Conservation (phyloP, 2,797 vertebrate genomes). For the Leptatherina wallacei region DNA sequence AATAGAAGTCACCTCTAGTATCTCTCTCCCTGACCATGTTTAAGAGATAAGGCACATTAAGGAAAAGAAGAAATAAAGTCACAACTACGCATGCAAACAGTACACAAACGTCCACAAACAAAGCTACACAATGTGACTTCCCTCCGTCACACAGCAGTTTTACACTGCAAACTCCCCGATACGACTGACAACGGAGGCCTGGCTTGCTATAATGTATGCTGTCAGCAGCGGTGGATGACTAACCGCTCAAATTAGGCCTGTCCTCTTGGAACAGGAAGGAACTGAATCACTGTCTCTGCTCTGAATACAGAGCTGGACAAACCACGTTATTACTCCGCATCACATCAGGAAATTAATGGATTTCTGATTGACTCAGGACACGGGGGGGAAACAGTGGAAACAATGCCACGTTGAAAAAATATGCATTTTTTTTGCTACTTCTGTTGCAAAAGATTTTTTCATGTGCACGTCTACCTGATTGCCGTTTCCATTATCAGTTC, state of each 20-base stretch:
- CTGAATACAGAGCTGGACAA: constrained; percentile 32
- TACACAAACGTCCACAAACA: background rate
- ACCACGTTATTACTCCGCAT: constrained; percentile 45
- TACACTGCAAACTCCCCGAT: constrained; percentile 2
- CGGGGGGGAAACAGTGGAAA: background rate
- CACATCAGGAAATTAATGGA: constrained; percentile 42
- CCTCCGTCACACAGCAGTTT: background rate
- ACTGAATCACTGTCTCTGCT: constrained; percentile 70
- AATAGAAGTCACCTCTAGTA: constrained; percentile 9
- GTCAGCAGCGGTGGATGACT: constrained; percentile 50
- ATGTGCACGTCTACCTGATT: background rate
- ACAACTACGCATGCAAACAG: constrained; percentile 16
- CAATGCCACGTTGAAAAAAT: constrained; percentile 1
- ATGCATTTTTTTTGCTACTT: background rate
- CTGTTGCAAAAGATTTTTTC: background rate
- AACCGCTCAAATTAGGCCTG: constrained; percentile 23
- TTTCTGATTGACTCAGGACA: constrained; percentile 52
- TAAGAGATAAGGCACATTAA: constrained; percentile 10
- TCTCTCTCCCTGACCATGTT: background rate
- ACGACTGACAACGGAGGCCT: constrained; percentile 1
- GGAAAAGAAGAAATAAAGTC: constrained; percentile 9
- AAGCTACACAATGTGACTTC: background rate
- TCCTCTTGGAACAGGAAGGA: constrained; percentile 57
- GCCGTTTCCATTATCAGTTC: background rate
- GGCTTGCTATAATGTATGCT: constrained; percentile 27